Conservation (phyloP, 2,113 vertebrate genomes). For the Cephalopterus ornatus region DNA sequence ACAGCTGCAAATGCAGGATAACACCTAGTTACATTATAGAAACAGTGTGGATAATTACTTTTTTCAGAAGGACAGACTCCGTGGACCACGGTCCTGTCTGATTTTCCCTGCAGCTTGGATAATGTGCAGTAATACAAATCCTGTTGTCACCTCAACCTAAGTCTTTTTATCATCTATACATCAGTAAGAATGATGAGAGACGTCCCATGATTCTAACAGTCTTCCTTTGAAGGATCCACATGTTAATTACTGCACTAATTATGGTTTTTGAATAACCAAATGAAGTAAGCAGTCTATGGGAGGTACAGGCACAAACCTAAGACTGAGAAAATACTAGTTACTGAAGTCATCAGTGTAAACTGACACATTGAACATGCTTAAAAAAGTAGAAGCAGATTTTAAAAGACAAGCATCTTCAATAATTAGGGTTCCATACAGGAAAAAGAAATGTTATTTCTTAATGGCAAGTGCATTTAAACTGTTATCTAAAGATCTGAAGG, state of each 20-base stretch:
- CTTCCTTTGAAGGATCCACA: slow-evolving; percentile 76
- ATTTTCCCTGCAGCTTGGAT: slow-evolving; percentile 70
- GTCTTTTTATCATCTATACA: slow-evolving; percentile 75
- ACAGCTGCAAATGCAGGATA: slow-evolving; percentile 79
- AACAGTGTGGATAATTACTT: slow-evolving; percentile 82
- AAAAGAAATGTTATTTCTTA: slow-evolving; percentile 77
- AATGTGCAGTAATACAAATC: slow-evolving; percentile 59
- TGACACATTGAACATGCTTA: slow-evolving; percentile 72
- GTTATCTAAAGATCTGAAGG: slow-evolving; percentile 80
- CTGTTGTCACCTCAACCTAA: slow-evolving; percentile 67
- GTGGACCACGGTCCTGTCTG: slow-evolving; percentile 69
- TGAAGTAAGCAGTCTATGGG: slow-evolving; percentile 81
- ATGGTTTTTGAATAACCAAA: slow-evolving; percentile 80
- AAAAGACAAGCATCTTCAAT: slow-evolving; percentile 78
- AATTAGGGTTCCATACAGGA: slow-evolving; percentile 73
- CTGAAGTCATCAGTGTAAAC: slow-evolving; percentile 75
- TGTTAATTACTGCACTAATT: slow-evolving; percentile 82
- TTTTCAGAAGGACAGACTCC: slow-evolving; percentile 66
- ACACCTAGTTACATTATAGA: slow-evolving; percentile 79
- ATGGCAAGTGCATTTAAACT: slow-evolving; percentile 80
- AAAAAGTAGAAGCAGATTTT: slow-evolving; percentile 66
- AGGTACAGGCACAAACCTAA: slow-evolving; percentile 72
- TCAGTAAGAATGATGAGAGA: slow-evolving; percentile 75
- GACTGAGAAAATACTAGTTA: slow-evolving; percentile 79
- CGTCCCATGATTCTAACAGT: slow-evolving; percentile 72